Conservation (phyloP, 2,888 invertebrate species). For the Drosophila borborema region DNA sequence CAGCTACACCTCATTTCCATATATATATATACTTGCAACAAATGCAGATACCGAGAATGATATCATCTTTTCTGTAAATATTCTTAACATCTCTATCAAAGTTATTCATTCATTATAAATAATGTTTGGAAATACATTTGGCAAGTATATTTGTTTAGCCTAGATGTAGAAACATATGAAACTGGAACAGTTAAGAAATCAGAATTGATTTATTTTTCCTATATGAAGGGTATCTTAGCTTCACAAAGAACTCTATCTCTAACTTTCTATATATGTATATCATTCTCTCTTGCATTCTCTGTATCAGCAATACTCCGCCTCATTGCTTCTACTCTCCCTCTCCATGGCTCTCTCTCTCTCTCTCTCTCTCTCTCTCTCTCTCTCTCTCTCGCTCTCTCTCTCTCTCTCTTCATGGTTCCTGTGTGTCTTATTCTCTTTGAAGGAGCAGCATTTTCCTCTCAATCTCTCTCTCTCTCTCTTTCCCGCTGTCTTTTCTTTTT, state of each 20-base stretch:
- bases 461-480: not conserved
- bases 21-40: not conserved
- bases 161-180: not conserved
- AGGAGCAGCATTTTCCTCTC: no score
- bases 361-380: not conserved
- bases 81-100: not conserved
- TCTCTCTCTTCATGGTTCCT: no score
- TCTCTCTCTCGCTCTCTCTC: not conserved
- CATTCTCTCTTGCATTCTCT: not conserved
- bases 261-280: no score
- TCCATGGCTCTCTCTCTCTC: not conserved
- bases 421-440: no score
- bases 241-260: no score
- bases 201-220: no score
- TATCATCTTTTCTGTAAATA: not conserved
- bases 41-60: not conserved
- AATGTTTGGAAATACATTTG: not conserved
- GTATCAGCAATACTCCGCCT: no score
- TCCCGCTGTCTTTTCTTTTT: no score
- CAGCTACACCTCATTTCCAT: not conserved
- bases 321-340: no score
- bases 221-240: no score
- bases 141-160: not conserved
- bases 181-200: not conserved
- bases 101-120: not conserved